Evolutionary conservation across 2,113 vertebrate species (phyloP), one percentile per base, ranked within the genome.

Genomic region (Arenaria interpres): DNA sequence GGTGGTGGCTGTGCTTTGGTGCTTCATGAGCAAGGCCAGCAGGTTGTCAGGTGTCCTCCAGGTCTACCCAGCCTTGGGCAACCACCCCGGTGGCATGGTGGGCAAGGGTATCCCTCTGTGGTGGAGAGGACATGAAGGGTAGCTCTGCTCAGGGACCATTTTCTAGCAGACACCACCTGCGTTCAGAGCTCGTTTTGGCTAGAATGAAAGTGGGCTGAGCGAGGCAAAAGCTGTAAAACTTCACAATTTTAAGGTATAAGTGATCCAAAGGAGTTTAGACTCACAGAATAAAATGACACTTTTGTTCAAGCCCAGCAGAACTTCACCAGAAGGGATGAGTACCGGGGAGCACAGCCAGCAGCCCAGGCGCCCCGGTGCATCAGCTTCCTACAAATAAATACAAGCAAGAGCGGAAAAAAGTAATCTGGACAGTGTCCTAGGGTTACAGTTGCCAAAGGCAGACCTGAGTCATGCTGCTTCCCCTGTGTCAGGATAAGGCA

Each of bases 321-420:
- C 15, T 28, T 15, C 43, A 12, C 37, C n/a, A 12, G 33, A 28
- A 54, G 24, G 85, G 37, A 14, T 7, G 25, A 37, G 37, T 27
- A 20, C 46, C 2, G 0, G 12, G 33, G 41, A 66, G 25, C 4
- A 6, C 19, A 50, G 54, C 27, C 50, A 18, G 64, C 50, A 66
- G 54, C 60, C 48, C 41, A 13, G 33, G 18, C 35, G 51, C 39
- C 53, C 27, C 0, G 0, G 21, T 9, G 32, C 23, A 27, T 20
- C 75, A 30, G 43, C 35, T 71, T 39, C 1, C 0, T 5, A 1
- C 41, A 33, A 18, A 23, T 3, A 25, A 3, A 37, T 2, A 10
- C 19, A 19, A 33, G 41, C 28, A 30, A 39, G 66, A 59, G 78
- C 73, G 39, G n/a, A 25, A 71, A 22, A n/a, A n/a, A 53, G 18